Base-by-base conservation (phyloP, 2,113 vertebrate genomes). In the Oncorhynchus masou region DNA sequence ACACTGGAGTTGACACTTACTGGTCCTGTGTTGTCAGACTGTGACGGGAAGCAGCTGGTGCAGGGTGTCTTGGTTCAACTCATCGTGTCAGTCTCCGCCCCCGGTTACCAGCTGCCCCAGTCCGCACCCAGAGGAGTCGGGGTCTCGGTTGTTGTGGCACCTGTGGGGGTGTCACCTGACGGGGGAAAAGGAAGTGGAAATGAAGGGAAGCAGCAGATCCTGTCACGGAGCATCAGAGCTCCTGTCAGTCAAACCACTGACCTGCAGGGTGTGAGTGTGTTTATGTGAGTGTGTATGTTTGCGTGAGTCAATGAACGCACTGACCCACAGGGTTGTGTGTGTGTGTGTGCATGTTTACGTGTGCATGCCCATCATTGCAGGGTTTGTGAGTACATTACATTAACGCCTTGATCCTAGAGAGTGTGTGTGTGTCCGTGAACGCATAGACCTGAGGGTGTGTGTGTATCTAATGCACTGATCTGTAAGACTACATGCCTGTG, bases 171-270 rank as follows among this genome's bases (percentile, higher is more conserved):
- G 88, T 92, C 90, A 93, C 92, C 92, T 93, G 92, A 92, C 80
- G 85, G 80, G 80, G 83, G 83, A 86, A 87, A 83, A 49, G 90
- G 91, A 93, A 85, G 78, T 90, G 89, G 90, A 93, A 93, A 92
- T 94, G 93, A 94, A 93, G 92, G 92, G 92, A 91, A 92, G 90
- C 92, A 93, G 93, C 91, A 91, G 89, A 88, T 74, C 79, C 93
- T 95, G 94, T 95, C 95, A 95, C 87, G 85, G 81, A 64, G 59
- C 89, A 95, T 95, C 92, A 95, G 85, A 78, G 25, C 16, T 24
- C 81, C 89, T 88, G 76, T 91, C 74, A 84, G 87, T 94, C 93
- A 93, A 75, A 4, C n/a, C n/a, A 24, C 78, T 87, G 84, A 93
- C 91, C 92, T 92, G 84, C 86, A 86, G 93, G 91, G 89, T n/a